Percentiles rank a stretch among this genome's conserved stretches.
Conservation (phyloP, 2,797 vertebrate genomes). For the Phyllotis vaccarum region DNA sequence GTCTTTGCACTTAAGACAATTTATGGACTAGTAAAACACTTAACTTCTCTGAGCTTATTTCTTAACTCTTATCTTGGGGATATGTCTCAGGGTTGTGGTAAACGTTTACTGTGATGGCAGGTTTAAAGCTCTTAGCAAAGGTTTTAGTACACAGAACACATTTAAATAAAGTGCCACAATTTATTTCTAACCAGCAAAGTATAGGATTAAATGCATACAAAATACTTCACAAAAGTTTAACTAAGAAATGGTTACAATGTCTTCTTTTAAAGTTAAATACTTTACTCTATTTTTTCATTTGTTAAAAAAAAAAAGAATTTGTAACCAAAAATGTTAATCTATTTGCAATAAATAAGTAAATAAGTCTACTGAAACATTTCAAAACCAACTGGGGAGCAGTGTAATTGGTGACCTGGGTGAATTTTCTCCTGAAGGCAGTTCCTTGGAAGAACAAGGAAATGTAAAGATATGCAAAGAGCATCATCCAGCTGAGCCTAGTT, state of each 20-base stretch:
- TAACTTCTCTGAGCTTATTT: slow-evolving; percentile 26
- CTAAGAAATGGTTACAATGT: slow-evolving; percentile 31
- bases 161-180: background rate
- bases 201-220: background rate
- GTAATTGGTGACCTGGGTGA: slow-evolving; percentile 70
- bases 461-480: slow-evolving; percentile 72
- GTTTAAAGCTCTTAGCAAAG: background rate
- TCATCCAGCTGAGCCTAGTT: slow-evolving; percentile 72
- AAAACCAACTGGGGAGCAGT: slow-evolving; percentile 39
- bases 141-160: background rate
- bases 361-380: slow-evolving; percentile 55
- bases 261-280: slow-evolving; percentile 33
- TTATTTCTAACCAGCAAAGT: background rate
- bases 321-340: slow-evolving; percentile 61
- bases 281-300: slow-evolving; percentile 17
- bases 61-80: background rate
- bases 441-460: slow-evolving; percentile 68
- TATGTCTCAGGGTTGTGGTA: background rate
- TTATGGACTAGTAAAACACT: background rate
- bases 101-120: background rate
- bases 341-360: slow-evolving; percentile 53
- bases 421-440: slow-evolving; percentile 74
- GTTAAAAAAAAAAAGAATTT: slow-evolving; percentile 14
- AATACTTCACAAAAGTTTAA: background rate
- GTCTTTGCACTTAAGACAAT: background rate